Base-by-base conservation (phyloP, 2,113 vertebrate species). In the Diglossa brunneiventris region DNA sequence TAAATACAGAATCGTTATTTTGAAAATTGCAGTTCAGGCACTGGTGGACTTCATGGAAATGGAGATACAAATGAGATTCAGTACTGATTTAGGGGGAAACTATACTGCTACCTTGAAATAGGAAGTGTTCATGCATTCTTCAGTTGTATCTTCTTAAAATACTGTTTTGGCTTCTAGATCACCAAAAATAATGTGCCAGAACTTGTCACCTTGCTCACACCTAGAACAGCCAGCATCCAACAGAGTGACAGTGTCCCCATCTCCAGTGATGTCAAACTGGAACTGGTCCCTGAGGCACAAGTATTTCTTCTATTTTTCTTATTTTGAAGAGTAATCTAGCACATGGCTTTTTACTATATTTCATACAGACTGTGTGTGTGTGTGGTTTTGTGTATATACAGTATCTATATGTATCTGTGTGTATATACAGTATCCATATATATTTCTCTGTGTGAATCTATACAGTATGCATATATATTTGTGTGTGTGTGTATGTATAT, bases 181-280 rank as follows among this genome's bases (percentile, higher is more conserved):
- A 74, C 89, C 92, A 90, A 97, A 97, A 87, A 87, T 95, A 19
- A 59, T 90, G 56, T 78, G 59, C 37, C 89, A 94, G 68, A 94
- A n/a, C 61, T 63, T 96, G 58, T 95, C 86, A 79, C 69, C 85
- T 70, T 95, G 93, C 47, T 93, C 93, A 17, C 91, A 68, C 47
- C 77, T 84, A 44, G 96, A 95, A 39, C 62, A 68, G 58, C 80
- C 87, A 84, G 21, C 78, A 41, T 95, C 87, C 46, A 90, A 92
- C 95, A 92, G 88, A 89, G 56, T 91, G 95, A 37, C 67, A 2
- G 52, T 86, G 37, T 56, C 84, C 13, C 55, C 95, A 33, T 88
- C 96, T 75, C 86, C 90, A 30, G 61, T 95, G 74, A 95, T 90
- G 86, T 92, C 92, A 92, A 62, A 88, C 72, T 86, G 76, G 61